Base-by-base conservation (phyloP, 2,113 vertebrate species). In the Oreochromis tanganicae region DNA sequence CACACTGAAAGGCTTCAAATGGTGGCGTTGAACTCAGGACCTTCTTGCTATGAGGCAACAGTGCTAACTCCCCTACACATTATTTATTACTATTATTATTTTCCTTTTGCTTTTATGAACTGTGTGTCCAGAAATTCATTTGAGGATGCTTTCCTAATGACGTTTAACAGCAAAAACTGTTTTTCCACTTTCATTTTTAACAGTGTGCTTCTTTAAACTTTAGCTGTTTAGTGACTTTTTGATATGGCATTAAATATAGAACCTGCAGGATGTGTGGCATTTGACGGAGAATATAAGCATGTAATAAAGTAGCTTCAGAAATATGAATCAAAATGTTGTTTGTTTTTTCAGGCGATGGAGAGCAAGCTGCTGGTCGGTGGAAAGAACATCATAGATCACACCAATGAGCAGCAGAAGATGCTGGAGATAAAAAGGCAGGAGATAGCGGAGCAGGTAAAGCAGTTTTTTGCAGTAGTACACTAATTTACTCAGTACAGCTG, bases 401-500 rank as follows among this genome's bases (percentile, higher is more conserved):
- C 98, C 80, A 99, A 99, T 1, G 98, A 99, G 94, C 98, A 99
- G 94, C 98, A 99, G 96, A 99, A 97, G 96, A 99, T 98, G 97
- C 87, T 99, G 92, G 98, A 99, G 92, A 96, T 98, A 90, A 98
- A 97, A 93, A 95, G 97, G 27, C 98, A 99, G 73, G 98, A 99
- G 93, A 99, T 99, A n/a, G 97, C 98, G 0, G 98, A 98, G 92
- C 98, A 98, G 98, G 98, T 99, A 91, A 83, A 32, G 4, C 0
- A 3, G 0, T 5, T 38, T 66, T 24, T 79, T 50, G 19, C 5
- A 27, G 32, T 48, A 29, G 9, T 48, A 48, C 24, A 75, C 24
- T 17, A 75, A 48, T 48, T 48, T 17, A 48, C 41, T 27, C 41
- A 75, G 9, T 48, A 29, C 41, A 75, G 57, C 10, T 86, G 24